Percentiles rank a stretch among this genome's conserved stretches.
Evolutionary conservation across 2,888 invertebrate species (phyloP).

Genomic region (Lasioglossum malachurum): DNA sequence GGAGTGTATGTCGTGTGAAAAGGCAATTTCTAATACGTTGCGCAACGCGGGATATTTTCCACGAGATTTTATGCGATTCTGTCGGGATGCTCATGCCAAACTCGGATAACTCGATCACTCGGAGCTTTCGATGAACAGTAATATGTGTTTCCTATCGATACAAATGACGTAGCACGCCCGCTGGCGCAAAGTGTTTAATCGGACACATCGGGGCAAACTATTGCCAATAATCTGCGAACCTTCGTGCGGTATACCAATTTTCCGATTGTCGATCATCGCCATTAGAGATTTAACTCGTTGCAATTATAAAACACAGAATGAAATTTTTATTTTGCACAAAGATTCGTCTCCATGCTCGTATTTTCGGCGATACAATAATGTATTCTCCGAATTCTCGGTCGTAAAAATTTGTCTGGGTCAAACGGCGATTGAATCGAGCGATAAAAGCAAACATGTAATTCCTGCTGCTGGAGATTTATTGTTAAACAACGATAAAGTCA

Average conservation of each 20-base stretch:
- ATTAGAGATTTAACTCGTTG: too few species aligned
- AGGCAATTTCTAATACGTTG: conserved; percentile 25
- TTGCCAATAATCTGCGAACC: not conserved
- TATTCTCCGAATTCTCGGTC: not conserved
- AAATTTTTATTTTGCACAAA: too few species aligned
- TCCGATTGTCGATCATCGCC: too few species aligned
- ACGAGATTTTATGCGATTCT: not conserved
- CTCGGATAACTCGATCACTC: not conserved
- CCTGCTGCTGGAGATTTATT: not conserved
- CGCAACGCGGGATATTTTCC: not conserved
- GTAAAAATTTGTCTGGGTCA: not conserved
- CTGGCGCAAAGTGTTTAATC: not conserved
- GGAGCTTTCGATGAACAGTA: not conserved
- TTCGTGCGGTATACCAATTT: not conserved
- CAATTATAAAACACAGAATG: too few species aligned
- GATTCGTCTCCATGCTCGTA: not conserved
- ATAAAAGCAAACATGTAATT: not conserved
- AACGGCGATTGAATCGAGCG: not conserved
- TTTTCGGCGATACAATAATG: not conserved
- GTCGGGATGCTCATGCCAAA: not conserved
- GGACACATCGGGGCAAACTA: not conserved
- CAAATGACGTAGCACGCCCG: not conserved
- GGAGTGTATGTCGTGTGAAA: not conserved
- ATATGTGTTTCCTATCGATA: not conserved
- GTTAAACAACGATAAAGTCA: not conserved